These are phyloP conservation scores for Haliclona indistincta DNA, from an alignment of 37 sponge, comb jelly and placozoan genomes.

Conservation along the genomic window DNA sequence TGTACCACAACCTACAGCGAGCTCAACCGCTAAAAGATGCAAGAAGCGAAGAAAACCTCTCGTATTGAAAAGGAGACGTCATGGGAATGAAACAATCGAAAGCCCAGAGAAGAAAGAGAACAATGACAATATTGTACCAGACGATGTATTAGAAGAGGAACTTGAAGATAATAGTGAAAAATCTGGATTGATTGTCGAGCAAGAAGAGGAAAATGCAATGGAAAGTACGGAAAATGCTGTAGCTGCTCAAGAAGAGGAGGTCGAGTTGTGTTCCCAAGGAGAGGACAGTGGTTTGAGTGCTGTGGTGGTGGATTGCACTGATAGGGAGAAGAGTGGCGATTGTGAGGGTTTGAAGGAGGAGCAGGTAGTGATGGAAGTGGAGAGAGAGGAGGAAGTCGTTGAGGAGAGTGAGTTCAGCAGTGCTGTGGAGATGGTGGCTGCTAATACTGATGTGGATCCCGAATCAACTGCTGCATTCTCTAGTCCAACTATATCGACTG, in stretches of 20 bases:
- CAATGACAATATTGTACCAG: no score
- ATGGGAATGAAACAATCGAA: no score
- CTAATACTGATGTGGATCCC: background rate
- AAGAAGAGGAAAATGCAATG: no score
- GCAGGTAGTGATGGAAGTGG: conserved; percentile 1
- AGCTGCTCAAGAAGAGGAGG: conserved; percentile 1
- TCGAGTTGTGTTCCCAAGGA: background rate
- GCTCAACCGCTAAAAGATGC: no score
- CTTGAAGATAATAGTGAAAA: no score
- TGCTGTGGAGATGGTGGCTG: background rate
- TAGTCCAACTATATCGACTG: background rate
- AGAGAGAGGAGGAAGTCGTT: background rate
- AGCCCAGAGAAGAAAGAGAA: no score
- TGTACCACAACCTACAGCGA: no score
- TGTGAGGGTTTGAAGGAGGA: background rate
- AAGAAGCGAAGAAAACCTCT: no score
- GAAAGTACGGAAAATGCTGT: conserved; percentile 10
- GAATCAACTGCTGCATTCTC: background rate
- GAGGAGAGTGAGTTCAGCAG: background rate
- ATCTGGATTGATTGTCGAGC: no score
- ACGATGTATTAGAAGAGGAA: no score
- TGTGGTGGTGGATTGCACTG: background rate
- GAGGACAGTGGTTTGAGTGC: background rate
- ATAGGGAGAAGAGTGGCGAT: background rate
- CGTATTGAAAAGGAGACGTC: no score